Conservation (phyloP, 1,140 invertebrate species). For the Nylanderia fulva region DNA sequence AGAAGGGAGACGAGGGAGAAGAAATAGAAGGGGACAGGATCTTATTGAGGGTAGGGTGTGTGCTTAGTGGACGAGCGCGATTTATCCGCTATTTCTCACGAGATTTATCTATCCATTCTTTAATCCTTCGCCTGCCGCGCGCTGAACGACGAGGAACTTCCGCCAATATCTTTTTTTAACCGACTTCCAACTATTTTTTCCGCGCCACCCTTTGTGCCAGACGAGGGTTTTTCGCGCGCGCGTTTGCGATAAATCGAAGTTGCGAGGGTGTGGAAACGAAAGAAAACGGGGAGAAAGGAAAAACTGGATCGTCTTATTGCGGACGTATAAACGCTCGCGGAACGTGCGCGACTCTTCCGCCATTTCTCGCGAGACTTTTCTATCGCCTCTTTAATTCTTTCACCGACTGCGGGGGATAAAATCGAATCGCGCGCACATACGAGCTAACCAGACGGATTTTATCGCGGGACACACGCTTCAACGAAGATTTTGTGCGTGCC, state of each 20-base stretch:
- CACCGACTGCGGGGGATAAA: conserved; percentile 14
- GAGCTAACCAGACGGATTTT: conserved; percentile 54
- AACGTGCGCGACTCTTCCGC: conserved; percentile 40
- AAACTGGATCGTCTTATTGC: conserved; percentile 32
- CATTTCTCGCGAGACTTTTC: conserved; percentile 45
- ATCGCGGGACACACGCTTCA: conserved; percentile 42
- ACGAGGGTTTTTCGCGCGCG: background rate
- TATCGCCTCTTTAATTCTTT: conserved; percentile 50
- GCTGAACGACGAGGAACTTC: conserved; percentile 25
- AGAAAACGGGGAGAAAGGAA: background rate
- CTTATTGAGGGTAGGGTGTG: conserved; percentile 44
- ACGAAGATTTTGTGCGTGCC: conserved; percentile 37
- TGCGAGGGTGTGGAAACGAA: background rate
- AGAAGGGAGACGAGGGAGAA: background rate
- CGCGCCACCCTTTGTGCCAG: conserved; percentile 14
- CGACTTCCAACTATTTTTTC: conserved; percentile 43
- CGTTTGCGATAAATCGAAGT: conserved; percentile 43
- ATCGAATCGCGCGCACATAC: conserved; percentile 39
- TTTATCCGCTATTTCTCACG: conserved; percentile 57
- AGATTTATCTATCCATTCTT: conserved; percentile 52
- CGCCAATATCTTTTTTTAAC: conserved; percentile 42
- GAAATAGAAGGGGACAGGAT: background rate
- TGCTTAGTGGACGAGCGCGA: conserved; percentile 46
- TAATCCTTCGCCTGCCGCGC: conserved; percentile 23
- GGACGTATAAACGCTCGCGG: conserved; percentile 28